Conservation (phyloP, 2,888 invertebrate species). For the Volucella inanis region DNA sequence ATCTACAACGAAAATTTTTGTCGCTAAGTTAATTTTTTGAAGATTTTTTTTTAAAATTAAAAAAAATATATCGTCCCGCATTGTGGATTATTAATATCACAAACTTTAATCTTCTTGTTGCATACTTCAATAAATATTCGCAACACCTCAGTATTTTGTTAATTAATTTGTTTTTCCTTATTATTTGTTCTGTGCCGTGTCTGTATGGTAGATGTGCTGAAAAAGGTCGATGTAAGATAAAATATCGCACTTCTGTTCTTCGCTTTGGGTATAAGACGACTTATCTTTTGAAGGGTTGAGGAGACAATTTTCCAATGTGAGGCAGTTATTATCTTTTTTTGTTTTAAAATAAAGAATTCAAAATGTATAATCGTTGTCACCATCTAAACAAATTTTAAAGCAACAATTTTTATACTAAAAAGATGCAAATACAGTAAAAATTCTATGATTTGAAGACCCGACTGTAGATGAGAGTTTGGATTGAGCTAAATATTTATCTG, state of each 20-base stretch:
- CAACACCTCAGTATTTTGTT: constrained; percentile 66
- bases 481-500: too few species aligned
- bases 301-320: background rate
- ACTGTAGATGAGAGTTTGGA: too few species aligned
- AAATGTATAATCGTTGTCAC: constrained; percentile 39
- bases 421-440: too few species aligned
- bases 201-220: constrained; percentile 10
- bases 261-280: background rate
- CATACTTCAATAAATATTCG: constrained; percentile 63
- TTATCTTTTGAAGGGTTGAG: background rate
- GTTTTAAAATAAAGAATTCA: constrained; percentile 26
- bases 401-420: background rate
- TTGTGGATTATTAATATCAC: constrained; percentile 49
- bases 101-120: constrained; percentile 53
- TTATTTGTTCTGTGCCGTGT: constrained; percentile 10
- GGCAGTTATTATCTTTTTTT: constrained; percentile 24
- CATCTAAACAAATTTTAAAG: constrained; percentile 11
- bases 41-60: background rate
- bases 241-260: background rate
- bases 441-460: too few species aligned
- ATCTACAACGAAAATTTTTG: constrained; percentile 24
- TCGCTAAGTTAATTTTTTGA: constrained; percentile 32
- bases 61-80: background rate
- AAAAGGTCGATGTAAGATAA: background rate
- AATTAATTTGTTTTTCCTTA: constrained; percentile 68